phyloP scores from a whole-genome alignment of 2,888 invertebrate species.

The Thecophora atra region DNA sequence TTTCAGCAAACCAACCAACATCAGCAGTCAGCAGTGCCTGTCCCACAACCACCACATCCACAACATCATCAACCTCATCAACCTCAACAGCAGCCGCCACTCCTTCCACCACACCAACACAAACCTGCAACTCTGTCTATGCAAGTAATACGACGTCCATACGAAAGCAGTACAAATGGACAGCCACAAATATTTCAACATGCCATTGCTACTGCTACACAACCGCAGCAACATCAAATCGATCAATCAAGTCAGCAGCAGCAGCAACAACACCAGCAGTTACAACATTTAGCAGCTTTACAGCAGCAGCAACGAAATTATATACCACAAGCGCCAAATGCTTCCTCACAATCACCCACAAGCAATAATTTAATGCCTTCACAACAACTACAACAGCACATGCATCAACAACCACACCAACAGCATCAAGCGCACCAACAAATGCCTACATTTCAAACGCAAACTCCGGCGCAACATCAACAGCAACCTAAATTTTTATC shows the following conservation, averaged over 20 bases:
- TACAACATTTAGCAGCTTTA: neutral
- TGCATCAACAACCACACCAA: slow-evolving; percentile 49
- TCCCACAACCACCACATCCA: slow-evolving; percentile 22
- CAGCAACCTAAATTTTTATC: slow-evolving; percentile 57
- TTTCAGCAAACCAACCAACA: slow-evolving; percentile 45
- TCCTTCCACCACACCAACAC: slow-evolving; percentile 46
- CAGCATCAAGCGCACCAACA: slow-evolving; percentile 44
- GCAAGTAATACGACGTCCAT: slow-evolving; percentile 53
- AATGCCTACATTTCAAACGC: slow-evolving; percentile 40
- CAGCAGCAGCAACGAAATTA: slow-evolving; percentile 47
- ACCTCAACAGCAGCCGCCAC: slow-evolving; percentile 39
- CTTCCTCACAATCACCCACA: slow-evolving; percentile 46
- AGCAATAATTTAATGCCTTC: slow-evolving; percentile 47
- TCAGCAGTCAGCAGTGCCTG: slow-evolving; percentile 30
- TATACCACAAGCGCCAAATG: slow-evolving; percentile 41
- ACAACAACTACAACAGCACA: slow-evolving; percentile 50
- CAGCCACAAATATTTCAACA: slow-evolving; percentile 50
- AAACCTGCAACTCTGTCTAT: slow-evolving; percentile 47
- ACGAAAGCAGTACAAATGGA: slow-evolving; percentile 55
- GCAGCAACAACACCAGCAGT: slow-evolving; percentile 49
- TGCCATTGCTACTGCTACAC: slow-evolving; percentile 22
- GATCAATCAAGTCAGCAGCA: slow-evolving; percentile 48
- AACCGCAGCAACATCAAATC: slow-evolving; percentile 51
- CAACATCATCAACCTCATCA: slow-evolving; percentile 26
- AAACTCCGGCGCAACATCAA: slow-evolving; percentile 47